These are phyloP conservation scores for Synanthedon myopaeformis DNA, from an alignment of 2,888 invertebrate species.

Conservation along the genomic window DNA sequence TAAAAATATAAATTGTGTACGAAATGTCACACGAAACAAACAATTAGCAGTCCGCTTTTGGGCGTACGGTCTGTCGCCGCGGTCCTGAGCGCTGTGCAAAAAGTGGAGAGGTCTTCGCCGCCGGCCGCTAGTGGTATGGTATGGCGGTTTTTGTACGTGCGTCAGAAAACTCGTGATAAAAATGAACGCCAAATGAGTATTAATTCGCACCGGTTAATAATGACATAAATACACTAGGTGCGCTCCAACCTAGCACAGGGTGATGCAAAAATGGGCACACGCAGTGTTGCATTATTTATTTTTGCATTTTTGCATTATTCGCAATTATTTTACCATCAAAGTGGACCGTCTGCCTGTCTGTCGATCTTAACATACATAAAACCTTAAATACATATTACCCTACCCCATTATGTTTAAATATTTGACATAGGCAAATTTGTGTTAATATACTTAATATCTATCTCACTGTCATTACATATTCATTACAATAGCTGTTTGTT, in stretches of 20 bases:
- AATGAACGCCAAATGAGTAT: conserved; percentile 65
- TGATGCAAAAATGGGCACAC: conserved; percentile 20
- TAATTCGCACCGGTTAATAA: conserved; percentile 68
- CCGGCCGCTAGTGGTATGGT: conserved; percentile 9
- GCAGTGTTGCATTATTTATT: too few relatives aligned
- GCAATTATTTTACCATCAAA: too few relatives aligned
- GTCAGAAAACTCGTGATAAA: conserved; percentile 50
- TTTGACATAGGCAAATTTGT: too few relatives aligned
- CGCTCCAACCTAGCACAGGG: conserved; percentile 34
- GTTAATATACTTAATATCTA: too few relatives aligned
- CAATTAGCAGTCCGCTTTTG: conserved; percentile 43
- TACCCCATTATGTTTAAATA: too few relatives aligned
- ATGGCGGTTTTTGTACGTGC: conserved; percentile 39
- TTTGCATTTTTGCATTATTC: too few relatives aligned
- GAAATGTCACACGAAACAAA: conserved; percentile 10
- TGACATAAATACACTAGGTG: conserved; percentile 67
- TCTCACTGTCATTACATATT: too few relatives aligned
- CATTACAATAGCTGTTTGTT: too few relatives aligned
- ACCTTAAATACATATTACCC: too few relatives aligned
- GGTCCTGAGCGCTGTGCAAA: conserved; percentile 23
- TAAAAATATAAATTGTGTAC: neutral
- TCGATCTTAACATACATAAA: too few relatives aligned
- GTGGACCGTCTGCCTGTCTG: too few relatives aligned
- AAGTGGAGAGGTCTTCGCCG: conserved; percentile 18
- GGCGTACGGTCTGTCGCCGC: conserved; percentile 19